Evolutionary conservation across 1,140 invertebrate species (phyloP).

Genomic region (Latrodectus geometricus): DNA sequence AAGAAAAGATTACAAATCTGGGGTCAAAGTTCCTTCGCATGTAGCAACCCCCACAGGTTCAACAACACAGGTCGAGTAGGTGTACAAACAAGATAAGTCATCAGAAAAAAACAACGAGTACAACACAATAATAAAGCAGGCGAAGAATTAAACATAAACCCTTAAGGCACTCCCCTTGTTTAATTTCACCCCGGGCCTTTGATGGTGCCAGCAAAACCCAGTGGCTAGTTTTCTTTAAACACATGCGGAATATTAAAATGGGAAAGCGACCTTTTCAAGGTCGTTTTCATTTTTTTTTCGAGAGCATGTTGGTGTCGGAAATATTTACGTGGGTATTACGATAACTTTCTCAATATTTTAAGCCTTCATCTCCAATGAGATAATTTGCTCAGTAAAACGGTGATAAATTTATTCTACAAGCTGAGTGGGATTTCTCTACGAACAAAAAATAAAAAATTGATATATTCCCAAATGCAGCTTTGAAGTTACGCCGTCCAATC

Average conservation of each 20-base stretch:
- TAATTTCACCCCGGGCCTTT: background rate
- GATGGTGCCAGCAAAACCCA: background rate
- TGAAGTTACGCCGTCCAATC: no score
- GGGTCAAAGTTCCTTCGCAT: conserved; percentile 39
- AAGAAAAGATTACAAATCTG: conserved; percentile 22
- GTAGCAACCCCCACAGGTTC: conserved; percentile 52
- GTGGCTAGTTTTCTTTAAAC: background rate
- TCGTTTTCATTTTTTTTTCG: conserved; percentile 16
- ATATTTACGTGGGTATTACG: no score
- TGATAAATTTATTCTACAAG: no score
- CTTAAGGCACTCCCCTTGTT: background rate
- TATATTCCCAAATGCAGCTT: no score
- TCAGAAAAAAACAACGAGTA: conserved; percentile 13
- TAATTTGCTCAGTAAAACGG: no score
- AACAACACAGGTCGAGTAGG: conserved; percentile 24
- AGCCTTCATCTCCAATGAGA: no score
- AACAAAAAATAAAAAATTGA: no score
- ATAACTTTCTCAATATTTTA: no score
- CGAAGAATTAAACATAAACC: background rate
- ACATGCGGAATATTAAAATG: conserved; percentile 8
- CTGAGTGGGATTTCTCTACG: no score
- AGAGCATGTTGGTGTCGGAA: background rate
- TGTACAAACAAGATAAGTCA: background rate
- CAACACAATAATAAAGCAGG: background rate
- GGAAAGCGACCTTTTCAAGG: conserved; percentile 30